Evolutionary conservation across 2,888 invertebrate genomes (phyloP), one percentile per base, ranked within the genome.

Genomic region (Drosophila atroscutellata): DNA sequence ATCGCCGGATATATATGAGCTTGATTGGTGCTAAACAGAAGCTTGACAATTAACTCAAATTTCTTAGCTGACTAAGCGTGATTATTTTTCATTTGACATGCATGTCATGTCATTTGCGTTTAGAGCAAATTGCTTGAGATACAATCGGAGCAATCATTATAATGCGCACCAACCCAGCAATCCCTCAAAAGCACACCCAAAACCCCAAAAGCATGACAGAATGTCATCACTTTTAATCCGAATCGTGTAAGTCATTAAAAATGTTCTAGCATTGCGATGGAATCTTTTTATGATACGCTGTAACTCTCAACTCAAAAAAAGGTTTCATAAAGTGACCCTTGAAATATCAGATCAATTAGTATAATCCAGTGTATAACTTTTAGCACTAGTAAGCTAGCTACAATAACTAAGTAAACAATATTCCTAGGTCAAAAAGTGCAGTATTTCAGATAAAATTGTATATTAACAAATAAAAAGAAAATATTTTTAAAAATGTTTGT

Each of bases 91-190:
- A 58, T 36, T 58, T 70, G 58, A 62, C 58, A 62, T 72, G 62
- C 68, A 77, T 52, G 72, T 55, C 77, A 58, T 71, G 66, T 69
- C 67, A 55, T 37, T 49, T 28, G 24, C 39, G 45, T 15, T 26
- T 13, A 50, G 34, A 52, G 63, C 52, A 73, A 78, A 69, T 77
- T 66, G 28, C 61, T 30, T 37, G 56, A 81, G 78, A 78, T 78
- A 50, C 50, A 63, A 78, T 81, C 81, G 15, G 45, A 42, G 61
- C 34, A 50, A 67, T 72, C 61, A 72, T 81, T 72, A 50, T 68
- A 81, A 77, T 67, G 72, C 64, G 26, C 55, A 37, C 57, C 74
- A 47, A 50, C 72, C 73, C 65, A 34, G 47, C 54, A 77, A 63
- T 60, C 65, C 54, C 37, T 36, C n/a, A 24, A 28, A 56, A 50